Evolutionary conservation across 1,140 invertebrate species (phyloP).

Genomic region (Geopemphigus sp.): DNA sequence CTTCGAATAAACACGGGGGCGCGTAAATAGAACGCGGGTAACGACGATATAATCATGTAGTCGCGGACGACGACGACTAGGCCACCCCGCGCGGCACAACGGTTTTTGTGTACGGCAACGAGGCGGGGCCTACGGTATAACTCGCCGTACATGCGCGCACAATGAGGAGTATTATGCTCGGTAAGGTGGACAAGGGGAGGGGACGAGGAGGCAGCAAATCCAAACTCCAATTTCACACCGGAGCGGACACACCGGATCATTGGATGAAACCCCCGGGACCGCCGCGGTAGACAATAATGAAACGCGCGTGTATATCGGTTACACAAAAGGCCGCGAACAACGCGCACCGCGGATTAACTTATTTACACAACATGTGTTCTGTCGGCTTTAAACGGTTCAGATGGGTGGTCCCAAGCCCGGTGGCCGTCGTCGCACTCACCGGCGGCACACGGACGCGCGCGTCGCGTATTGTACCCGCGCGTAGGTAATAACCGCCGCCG

Average conservation of each 20-base stretch:
- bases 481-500: too few relatives aligned
- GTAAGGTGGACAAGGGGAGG: not conserved
- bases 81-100: constrained; percentile 15
- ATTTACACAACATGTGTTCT: constrained; percentile 48
- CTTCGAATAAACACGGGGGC: not conserved
- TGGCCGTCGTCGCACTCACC: constrained; percentile 32
- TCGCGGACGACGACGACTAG: too few relatives aligned
- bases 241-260: constrained; percentile 46
- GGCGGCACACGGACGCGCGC: too few relatives aligned
- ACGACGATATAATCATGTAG: constrained; percentile 42
- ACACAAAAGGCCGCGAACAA: constrained; percentile 45
- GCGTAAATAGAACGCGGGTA: not conserved
- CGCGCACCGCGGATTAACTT: constrained; percentile 47
- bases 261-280: constrained; percentile 44
- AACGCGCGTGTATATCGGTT: constrained; percentile 39
- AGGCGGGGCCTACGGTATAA: not conserved
- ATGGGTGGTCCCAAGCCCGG: constrained; percentile 49
- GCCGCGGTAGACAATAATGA: constrained; percentile 33
- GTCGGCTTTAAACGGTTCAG: constrained; percentile 49
- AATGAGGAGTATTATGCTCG: too few relatives aligned
- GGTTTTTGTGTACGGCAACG: not conserved
- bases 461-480: too few relatives aligned
- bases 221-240: constrained; percentile 49
- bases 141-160: not conserved
- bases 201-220: constrained; percentile 30